Evolutionary conservation across 1,140 invertebrate genomes (phyloP), one percentile per base, ranked within the genome.

Genomic region (Macrotrachela quadricornifera): DNA sequence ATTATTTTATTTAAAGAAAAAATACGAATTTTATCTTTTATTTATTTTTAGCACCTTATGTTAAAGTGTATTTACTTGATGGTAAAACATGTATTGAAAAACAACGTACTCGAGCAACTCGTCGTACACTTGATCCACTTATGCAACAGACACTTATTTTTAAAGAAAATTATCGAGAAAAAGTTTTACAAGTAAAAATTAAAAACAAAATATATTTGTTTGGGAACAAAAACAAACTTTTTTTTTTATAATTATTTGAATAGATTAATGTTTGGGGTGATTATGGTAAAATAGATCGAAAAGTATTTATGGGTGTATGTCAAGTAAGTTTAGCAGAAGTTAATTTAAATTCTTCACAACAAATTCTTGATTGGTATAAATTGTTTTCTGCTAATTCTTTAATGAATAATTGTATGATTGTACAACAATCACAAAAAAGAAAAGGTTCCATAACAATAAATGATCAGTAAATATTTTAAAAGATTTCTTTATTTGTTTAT

Each of bases 341-440:
- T 57, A 84, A 95, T 71, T 57, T 70, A 53, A 83, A 80, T 64
- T 85, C 21, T 30, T 30, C 21, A 30, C 21, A 91, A 71, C 85
- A 91, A 68, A 86, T 94, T 64, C 88, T 94, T 72, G 90, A 90
- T 65, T 96, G 91, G 91, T 99, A 97, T 78, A 96, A 96, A 75
- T 79, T 99, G 63, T 99, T 94, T 73, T 84, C 87, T 70, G 87
- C 84, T 63, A 85, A 85, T 63, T 87, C 86, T 71, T 80, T 95
- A 80, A 87, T 94, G 76, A 85, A 79, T 78, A 62, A 73, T 53
- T 71, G 71, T 48, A 61, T 65, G 44, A 61, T 61, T 15, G 57
- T 62, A 58, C 60, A 15, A n/a, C 14, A n/a, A 43, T 18, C 13
- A 52, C 57, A 39, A 56, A 57, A 37, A 56, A 56, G 47, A 58